Percentiles rank a stretch among this genome's conserved stretches.
phyloP scores from a whole-genome alignment of 2,797 vertebrate species.

The Echiichthys vipera region DNA sequence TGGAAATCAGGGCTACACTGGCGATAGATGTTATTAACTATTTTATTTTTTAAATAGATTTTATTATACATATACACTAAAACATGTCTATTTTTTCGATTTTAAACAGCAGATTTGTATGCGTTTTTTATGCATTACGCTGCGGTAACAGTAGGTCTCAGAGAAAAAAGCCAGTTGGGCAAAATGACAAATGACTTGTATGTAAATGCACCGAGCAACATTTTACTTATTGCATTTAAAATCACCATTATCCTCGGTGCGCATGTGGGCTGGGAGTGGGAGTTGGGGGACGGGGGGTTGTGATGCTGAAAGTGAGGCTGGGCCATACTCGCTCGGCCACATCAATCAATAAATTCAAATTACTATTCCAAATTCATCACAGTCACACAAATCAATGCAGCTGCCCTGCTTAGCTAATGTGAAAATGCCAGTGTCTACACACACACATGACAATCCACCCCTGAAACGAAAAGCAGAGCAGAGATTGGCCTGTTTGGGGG shows the following conservation, averaged over 20 bases:
- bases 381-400: slow-evolving; percentile 89
- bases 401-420: slow-evolving; percentile 89
- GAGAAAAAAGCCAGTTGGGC: slow-evolving; percentile 45
- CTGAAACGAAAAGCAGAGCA: slow-evolving; percentile 64
- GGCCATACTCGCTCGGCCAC: slow-evolving; percentile 85
- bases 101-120: slow-evolving; percentile 16
- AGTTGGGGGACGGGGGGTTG: slow-evolving; percentile 65
- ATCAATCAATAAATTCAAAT: slow-evolving; percentile 94
- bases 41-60: slow-evolving; percentile 1
- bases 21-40: not conserved
- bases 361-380: slow-evolving; percentile 95
- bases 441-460: slow-evolving; percentile 65
- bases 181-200: slow-evolving; percentile 80
- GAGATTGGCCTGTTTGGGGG: slow-evolving; percentile 58
- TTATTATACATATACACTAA: not conserved
- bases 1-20: not conserved
- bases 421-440: slow-evolving; percentile 84
- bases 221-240: slow-evolving; percentile 84
- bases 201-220: slow-evolving; percentile 78
- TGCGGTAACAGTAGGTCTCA: slow-evolving; percentile 33
- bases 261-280: slow-evolving; percentile 80
- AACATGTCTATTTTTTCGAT: not conserved
- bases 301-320: slow-evolving; percentile 80
- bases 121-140: slow-evolving; percentile 8
- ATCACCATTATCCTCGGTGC: slow-evolving; percentile 82